Evolutionary conservation across 2,888 invertebrate species (phyloP).

Genomic region (Pyrrhosoma nymphula): DNA sequence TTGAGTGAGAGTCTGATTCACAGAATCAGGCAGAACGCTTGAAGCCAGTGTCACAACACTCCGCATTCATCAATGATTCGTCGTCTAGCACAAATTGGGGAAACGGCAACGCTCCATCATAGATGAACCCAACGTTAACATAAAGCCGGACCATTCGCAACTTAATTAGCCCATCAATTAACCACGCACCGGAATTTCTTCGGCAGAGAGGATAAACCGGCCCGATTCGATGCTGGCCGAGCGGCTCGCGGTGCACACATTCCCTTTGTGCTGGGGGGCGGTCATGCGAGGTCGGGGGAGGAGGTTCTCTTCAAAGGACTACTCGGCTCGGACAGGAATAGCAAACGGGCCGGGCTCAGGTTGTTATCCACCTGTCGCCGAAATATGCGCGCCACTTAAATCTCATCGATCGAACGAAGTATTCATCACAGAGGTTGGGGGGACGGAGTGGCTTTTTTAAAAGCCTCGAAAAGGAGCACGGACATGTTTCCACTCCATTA

Average conservation of each 20-base stretch:
- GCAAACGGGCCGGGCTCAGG: not conserved
- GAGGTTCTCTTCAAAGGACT: not conserved
- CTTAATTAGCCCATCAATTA: not conserved
- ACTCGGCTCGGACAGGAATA: not conserved
- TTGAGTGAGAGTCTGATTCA: not conserved
- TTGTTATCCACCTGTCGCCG: constrained; percentile 38
- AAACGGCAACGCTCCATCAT: not conserved
- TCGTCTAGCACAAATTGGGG: not conserved
- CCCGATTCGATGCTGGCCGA: not conserved
- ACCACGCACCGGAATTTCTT: constrained; percentile 3
- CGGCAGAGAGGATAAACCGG: not conserved
- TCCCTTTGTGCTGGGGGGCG: not conserved
- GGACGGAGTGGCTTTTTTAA: not conserved
- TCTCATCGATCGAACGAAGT: constrained; percentile 1
- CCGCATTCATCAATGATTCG: not conserved
- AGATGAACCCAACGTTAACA: not conserved
- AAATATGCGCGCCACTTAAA: constrained; percentile 25
- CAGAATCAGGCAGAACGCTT: not conserved
- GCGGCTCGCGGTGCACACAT: not conserved
- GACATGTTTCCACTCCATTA: not conserved
- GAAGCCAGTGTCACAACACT: not conserved
- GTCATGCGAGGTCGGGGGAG: not conserved
- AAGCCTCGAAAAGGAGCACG: not conserved
- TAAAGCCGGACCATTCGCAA: not conserved
- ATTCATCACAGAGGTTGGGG: not conserved